Percentiles rank a stretch among this genome's conserved stretches.
Conservation (phyloP, 2,797 vertebrate genomes). For the Gymnothorax reevesii region DNA sequence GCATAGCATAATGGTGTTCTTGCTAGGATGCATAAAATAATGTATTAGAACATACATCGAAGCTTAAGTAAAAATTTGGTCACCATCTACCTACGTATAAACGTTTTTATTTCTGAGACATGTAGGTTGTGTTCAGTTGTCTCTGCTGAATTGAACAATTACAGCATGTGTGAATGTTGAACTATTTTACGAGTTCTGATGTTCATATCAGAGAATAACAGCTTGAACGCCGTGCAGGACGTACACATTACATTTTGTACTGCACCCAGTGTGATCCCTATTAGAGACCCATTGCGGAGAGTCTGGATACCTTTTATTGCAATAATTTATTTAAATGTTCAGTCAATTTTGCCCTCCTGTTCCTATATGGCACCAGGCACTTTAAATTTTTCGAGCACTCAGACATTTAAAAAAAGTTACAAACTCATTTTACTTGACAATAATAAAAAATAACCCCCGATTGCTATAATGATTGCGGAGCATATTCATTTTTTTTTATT, state of each 20-base stretch:
- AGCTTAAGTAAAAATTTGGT: not conserved
- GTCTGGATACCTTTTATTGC: not conserved
- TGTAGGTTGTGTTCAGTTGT: not conserved
- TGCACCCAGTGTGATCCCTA: too few species aligned
- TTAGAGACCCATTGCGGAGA: not conserved
- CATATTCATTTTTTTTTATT: too few species aligned
- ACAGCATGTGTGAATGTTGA: not conserved
- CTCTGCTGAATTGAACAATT: not conserved
- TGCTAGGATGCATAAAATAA: not conserved
- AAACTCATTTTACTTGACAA: too few species aligned
- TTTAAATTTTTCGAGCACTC: too few species aligned
- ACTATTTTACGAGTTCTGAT: not conserved
- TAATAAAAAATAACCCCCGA: too few species aligned
- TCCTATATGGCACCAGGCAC: too few species aligned
- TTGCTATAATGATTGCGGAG: too few species aligned
- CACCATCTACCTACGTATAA: not conserved
- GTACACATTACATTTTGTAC: not conserved
- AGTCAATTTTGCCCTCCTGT: too few species aligned
- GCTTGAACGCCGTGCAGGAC: not conserved
- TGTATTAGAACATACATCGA: not conserved
- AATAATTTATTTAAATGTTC: not conserved
- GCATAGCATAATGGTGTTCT: not conserved
- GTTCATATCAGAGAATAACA: not conserved
- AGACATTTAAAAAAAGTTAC: too few species aligned
- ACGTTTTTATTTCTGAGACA: not conserved